Evolutionary conservation across 2,113 vertebrate species (phyloP).

Genomic region (Meriones unguiculatus): DNA sequence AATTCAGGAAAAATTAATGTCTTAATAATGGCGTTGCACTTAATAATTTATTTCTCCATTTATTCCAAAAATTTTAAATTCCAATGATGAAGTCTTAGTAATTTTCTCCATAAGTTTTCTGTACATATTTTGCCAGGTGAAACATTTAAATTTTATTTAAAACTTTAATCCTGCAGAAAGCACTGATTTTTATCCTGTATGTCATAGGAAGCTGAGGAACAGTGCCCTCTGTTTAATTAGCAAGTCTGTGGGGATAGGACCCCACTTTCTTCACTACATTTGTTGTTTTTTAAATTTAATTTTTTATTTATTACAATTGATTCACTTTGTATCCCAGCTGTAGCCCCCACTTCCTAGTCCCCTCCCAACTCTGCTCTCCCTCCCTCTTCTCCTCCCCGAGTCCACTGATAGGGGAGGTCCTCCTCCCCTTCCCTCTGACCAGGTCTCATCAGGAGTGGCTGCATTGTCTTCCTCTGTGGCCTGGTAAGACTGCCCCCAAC

Average conservation of each 20-base stretch:
- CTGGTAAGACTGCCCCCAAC: too few species aligned
- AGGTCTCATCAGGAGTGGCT: too few species aligned
- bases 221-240: not conserved
- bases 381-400: too few species aligned
- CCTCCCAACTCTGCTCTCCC: too few species aligned
- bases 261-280: not conserved
- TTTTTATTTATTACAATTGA: not conserved
- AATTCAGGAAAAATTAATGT: constrained; percentile 25
- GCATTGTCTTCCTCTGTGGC: too few species aligned
- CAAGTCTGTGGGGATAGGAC: not conserved
- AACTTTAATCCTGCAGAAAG: not conserved
- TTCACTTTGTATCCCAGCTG: too few species aligned
- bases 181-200: not conserved
- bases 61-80: constrained; percentile 9
- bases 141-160: not conserved
- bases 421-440: too few species aligned
- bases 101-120: not conserved
- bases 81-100: not conserved
- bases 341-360: too few species aligned
- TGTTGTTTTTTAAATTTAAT: not conserved
- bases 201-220: not conserved
- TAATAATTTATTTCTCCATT: constrained; percentile 13
- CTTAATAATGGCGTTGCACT: not conserved
- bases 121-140: not conserved
- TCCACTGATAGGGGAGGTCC: too few species aligned